Conservation (phyloP, 2,888 invertebrate species). For the Nebria salina region DNA sequence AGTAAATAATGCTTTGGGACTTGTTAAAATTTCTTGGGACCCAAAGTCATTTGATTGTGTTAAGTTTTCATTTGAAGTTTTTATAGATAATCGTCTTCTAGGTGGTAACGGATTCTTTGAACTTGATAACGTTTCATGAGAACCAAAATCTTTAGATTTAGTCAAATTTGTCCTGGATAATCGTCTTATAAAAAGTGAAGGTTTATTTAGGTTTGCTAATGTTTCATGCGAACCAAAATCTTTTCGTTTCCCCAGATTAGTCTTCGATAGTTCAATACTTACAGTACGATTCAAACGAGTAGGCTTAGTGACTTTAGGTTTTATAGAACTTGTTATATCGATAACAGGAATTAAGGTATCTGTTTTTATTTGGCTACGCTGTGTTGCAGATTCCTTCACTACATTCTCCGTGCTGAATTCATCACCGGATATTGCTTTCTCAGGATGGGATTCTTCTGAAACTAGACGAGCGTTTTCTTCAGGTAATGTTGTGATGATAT, state of each 20-base stretch:
- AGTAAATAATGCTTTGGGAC: neutral
- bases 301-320: conserved; percentile 49
- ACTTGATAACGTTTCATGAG: conserved; percentile 51
- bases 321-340: conserved; percentile 55
- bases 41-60: neutral
- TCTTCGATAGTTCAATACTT: conserved; percentile 55
- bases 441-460: neutral
- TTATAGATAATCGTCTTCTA: neutral
- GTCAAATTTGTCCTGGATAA: neutral
- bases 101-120: neutral
- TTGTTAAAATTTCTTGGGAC: neutral
- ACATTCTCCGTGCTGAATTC: neutral
- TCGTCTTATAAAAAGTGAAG: conserved; percentile 26
- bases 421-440: neutral
- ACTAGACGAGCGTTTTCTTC: neutral
- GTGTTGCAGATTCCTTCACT: neutral
- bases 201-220: conserved; percentile 45
- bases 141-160: conserved; percentile 51
- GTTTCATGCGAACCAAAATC: conserved; percentile 54
- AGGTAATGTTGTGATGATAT: neutral
- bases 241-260: conserved; percentile 49
- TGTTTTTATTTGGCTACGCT: conserved; percentile 12
- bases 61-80: neutral
- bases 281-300: conserved; percentile 53
- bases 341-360: conserved; percentile 59